Percentiles rank a stretch among this genome's conserved stretches.
These are phyloP conservation scores for Vicugna pacos DNA, from an alignment of 2,113 vertebrate genomes.

Conservation along the genomic window DNA sequence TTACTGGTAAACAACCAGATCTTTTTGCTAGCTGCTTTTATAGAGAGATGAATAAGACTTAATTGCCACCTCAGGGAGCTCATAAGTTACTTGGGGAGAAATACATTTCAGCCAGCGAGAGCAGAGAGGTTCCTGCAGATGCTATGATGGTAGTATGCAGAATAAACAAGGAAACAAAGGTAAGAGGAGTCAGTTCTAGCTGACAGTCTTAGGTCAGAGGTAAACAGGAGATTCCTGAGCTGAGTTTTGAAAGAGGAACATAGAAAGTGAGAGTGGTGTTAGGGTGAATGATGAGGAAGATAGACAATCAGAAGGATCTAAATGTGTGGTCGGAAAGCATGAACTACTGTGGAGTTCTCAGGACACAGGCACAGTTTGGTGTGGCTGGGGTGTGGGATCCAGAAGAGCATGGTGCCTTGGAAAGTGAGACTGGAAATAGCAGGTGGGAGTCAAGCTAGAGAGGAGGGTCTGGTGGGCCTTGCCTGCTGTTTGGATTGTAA, in stretches of 20 bases:
- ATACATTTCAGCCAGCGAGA: neutral
- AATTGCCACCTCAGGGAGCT: neutral
- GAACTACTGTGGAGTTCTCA: neutral
- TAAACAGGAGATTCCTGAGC: neutral
- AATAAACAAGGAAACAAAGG: neutral
- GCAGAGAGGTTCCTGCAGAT: neutral
- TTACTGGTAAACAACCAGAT: neutral
- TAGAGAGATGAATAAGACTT: neutral
- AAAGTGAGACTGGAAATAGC: neutral
- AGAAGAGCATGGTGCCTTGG: accelerated
- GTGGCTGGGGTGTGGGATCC: too few relatives aligned
- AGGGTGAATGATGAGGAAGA: neutral
- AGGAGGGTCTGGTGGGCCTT: accelerated
- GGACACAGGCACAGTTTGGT: too few relatives aligned
- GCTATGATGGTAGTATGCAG: neutral
- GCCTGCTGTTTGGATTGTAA: neutral
- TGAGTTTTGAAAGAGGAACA: neutral
- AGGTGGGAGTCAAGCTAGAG: neutral
- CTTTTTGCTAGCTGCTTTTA: neutral
- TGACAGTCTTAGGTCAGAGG: neutral
- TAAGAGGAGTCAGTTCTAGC: neutral
- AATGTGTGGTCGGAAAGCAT: neutral
- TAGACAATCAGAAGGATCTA: accelerated
- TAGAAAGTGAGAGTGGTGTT: neutral
- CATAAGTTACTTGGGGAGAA: neutral